These are phyloP conservation scores for Clarias magur DNA, from an alignment of 2,113 vertebrate species.

Conservation along the genomic window DNA sequence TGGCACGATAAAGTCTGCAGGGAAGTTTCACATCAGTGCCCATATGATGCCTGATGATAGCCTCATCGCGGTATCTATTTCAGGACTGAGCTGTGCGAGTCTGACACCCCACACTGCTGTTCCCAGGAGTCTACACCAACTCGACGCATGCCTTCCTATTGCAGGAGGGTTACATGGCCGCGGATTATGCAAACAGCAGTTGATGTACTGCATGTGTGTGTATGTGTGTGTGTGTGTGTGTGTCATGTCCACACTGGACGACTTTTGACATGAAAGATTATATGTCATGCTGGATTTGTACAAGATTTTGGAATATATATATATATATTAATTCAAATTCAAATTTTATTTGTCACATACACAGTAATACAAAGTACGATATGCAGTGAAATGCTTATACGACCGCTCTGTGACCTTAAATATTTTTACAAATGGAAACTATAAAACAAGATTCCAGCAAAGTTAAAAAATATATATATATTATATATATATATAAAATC, in stretches of 20 bases:
- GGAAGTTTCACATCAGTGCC: constrained; percentile 54
- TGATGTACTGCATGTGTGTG: constrained; percentile 3
- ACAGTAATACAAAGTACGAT: too few relatives aligned
- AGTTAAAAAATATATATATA: too few relatives aligned
- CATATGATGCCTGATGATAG: constrained; percentile 45
- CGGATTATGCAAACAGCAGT: constrained; percentile 39
- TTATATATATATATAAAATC: too few relatives aligned
- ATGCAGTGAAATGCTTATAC: too few relatives aligned
- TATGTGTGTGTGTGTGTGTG: neutral
- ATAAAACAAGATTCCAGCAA: too few relatives aligned
- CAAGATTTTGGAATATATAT: neutral
- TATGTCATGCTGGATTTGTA: constrained; percentile 5
- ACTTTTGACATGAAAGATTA: constrained; percentile 6
- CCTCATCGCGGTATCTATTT: constrained; percentile 53
- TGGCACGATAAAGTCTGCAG: constrained; percentile 52
- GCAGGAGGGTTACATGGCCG: constrained; percentile 29
- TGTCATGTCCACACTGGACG: constrained; percentile 15
- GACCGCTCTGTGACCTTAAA: too few relatives aligned
- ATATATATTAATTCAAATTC: too few relatives aligned
- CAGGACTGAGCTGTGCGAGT: constrained; percentile 26
- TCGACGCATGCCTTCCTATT: constrained; percentile 29
- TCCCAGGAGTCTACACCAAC: constrained; percentile 54
- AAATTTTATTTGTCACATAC: too few relatives aligned
- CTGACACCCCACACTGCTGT: constrained; percentile 34
- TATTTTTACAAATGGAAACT: too few relatives aligned